phyloP scores from a whole-genome alignment of 1,140 invertebrate genomes.

The Platorchestia sp. region DNA sequence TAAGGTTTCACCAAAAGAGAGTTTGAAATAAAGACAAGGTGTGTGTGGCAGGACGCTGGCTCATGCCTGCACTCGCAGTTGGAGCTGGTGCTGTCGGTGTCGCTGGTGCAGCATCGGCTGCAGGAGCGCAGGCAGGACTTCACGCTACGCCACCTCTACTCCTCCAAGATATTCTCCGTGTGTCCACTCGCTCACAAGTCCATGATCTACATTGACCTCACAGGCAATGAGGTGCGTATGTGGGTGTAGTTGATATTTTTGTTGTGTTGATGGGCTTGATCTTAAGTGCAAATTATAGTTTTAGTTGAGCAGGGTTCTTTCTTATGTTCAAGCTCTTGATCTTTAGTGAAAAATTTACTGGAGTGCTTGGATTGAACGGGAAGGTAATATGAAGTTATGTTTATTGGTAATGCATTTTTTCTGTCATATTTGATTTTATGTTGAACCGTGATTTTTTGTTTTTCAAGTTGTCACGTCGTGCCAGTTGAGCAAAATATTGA shows the following conservation, averaged over 20 bases:
- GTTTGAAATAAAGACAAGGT: background rate
- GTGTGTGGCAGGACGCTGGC: conserved; percentile 71
- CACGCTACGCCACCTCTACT: conserved; percentile 89
- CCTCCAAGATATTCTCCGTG: conserved; percentile 81
- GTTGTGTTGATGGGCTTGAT: too few relatives aligned
- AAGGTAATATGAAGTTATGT: too few relatives aligned
- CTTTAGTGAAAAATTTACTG: too few relatives aligned
- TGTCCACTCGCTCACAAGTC: conserved; percentile 85
- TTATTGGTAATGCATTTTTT: too few relatives aligned
- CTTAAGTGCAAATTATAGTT: background rate
- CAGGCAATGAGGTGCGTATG: conserved; percentile 72
- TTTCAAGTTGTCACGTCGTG: too few relatives aligned
- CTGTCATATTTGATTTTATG: too few relatives aligned
- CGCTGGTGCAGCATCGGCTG: conserved; percentile 87
- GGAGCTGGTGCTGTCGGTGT: conserved; percentile 87
- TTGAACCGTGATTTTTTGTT: too few relatives aligned
- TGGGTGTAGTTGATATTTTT: too few relatives aligned
- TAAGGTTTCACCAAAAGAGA: background rate
- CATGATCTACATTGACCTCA: conserved; percentile 87
- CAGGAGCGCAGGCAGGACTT: conserved; percentile 79
- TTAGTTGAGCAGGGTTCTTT: background rate
- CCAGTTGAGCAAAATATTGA: too few relatives aligned
- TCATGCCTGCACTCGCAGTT: conserved; percentile 78
- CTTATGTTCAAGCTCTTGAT: too few relatives aligned
- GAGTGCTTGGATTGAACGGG: too few relatives aligned